Evolutionary conservation across 1,140 invertebrate species (phyloP), one percentile per base, ranked within the genome.

Genomic region (Brachionus angularis): DNA sequence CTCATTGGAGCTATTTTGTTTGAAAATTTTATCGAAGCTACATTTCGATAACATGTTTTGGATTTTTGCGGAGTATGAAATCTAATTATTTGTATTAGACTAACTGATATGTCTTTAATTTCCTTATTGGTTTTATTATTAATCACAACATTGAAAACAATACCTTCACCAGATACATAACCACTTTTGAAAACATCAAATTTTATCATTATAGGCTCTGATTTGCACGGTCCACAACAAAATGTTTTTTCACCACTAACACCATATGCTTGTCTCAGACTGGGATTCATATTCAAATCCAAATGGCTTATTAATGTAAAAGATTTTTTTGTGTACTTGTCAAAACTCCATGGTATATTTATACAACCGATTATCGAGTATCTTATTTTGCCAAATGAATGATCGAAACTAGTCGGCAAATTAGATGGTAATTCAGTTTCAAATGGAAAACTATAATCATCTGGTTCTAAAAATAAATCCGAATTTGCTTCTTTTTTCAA

Each of bases 351-450:
- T 0, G 77, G 78, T 46, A 80, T 77, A 23, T 83, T 77, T 1
- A 84, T 77, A 2, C 76, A 78, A 8, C 79, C 82, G 72, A 79
- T 80, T 27, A 79, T 75, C 72, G 78, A 79, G 74, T 84, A 84
- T 1, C 81, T 75, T 5, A 85, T 77, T 62, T 80, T 79, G 7
- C 83, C 84, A 61, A 77, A 76, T 2, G 80, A 75, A 27, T 82
- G 82, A 73, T 81, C 78, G 74, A 83, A 85, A 7, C 82, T 84
- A 1, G 81, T 79, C 0, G 84, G 84, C n/a, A 82, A 72, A 73
- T 79, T 79, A 8, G 75, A 73, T n/a, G 83, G 82, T 21, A 85
- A 75, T 23, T 77, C 77, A 75, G 83, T 83, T 53, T 78, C 76
- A 73, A 85, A 84, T 4, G 80, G 80, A 74, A 83, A 85, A 7